Evolutionary conservation across 2,888 invertebrate species (phyloP).

Genomic region (Tenthredo livida): DNA sequence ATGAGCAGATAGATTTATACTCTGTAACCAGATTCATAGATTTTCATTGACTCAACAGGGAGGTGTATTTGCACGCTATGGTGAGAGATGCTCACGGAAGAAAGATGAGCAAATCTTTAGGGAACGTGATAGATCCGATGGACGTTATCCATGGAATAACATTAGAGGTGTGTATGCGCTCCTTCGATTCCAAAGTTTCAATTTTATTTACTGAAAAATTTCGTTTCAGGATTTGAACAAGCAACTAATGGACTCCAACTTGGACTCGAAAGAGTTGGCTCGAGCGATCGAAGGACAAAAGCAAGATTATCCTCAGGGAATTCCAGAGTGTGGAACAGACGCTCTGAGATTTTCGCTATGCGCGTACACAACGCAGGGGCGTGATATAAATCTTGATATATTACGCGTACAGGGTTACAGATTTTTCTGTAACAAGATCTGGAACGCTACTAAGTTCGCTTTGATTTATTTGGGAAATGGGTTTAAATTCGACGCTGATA

Average conservation of each 20-base stretch:
- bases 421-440: slow-evolving; percentile 98
- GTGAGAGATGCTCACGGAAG: slow-evolving; percentile 98
- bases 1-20: neutral
- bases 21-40: neutral
- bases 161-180: slow-evolving; percentile 81
- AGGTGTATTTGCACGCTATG: slow-evolving; percentile 97
- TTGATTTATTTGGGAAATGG: slow-evolving; percentile 85
- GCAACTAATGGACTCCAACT: slow-evolving; percentile 88
- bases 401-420: slow-evolving; percentile 95
- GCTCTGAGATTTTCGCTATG: slow-evolving; percentile 95
- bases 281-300: slow-evolving; percentile 78
- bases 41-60: slow-evolving; percentile 77
- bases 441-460: slow-evolving; percentile 98
- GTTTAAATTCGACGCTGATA: slow-evolving; percentile 78
- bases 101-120: slow-evolving; percentile 99
- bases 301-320: slow-evolving; percentile 88
- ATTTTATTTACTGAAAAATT: slow-evolving; percentile 10
- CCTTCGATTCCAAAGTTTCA: neutral
- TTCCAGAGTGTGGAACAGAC: slow-evolving; percentile 98
- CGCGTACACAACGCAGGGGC: slow-evolving; percentile 92
- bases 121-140: slow-evolving; percentile 98
- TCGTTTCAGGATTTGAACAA: slow-evolving; percentile 82
- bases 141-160: slow-evolving; percentile 95
- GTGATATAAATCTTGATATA: slow-evolving; percentile 98
- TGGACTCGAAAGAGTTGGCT: slow-evolving; percentile 89